Conservation (phyloP, 2,888 invertebrate species). For the Drosophila fulvimacula region DNA sequence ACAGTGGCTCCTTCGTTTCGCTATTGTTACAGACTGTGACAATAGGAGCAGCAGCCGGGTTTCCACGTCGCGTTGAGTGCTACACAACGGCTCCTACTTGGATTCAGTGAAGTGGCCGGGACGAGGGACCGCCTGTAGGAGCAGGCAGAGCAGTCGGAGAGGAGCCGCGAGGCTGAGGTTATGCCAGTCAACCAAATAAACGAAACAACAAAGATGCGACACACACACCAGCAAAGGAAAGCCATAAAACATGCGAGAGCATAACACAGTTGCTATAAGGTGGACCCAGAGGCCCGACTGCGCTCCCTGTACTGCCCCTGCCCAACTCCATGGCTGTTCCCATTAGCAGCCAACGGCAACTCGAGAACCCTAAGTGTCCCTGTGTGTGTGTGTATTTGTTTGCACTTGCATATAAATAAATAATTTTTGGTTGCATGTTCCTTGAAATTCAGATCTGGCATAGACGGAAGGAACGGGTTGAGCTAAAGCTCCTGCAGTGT, state of each 20-base stretch:
- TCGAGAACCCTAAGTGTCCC: conserved; percentile 48
- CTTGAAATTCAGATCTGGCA: conserved; percentile 52
- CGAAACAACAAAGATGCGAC: conserved; percentile 73
- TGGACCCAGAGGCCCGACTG: conserved; percentile 37
- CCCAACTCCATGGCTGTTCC: conserved; percentile 45
- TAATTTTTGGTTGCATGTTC: conserved; percentile 48
- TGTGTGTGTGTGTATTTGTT: conserved; percentile 5
- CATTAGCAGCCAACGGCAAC: conserved; percentile 59
- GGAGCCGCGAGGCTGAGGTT: conserved; percentile 70
- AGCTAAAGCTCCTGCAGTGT: conserved; percentile 10
- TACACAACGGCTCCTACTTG: conserved; percentile 62
- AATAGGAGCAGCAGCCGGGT: conserved; percentile 62
- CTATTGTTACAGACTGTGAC: conserved; percentile 78
- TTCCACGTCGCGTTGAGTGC: conserved; percentile 5
- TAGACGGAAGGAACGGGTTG: conserved; percentile 6
- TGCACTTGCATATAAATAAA: conserved; percentile 71
- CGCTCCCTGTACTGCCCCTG: not conserved
- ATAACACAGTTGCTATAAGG: conserved; percentile 60
- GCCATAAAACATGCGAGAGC: conserved; percentile 76
- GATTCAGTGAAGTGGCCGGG: conserved; percentile 13
- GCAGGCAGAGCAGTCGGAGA: conserved; percentile 14
- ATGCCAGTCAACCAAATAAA: conserved; percentile 81
- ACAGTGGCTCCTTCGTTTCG: conserved; percentile 41
- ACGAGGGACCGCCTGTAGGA: not conserved
- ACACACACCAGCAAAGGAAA: conserved; percentile 35